A percentile compares a stretch with the other conserved stretches of the same genome.
These are phyloP conservation scores for Dasypogon diadema DNA, from an alignment of 2,888 invertebrate species.

Conservation along the genomic window DNA sequence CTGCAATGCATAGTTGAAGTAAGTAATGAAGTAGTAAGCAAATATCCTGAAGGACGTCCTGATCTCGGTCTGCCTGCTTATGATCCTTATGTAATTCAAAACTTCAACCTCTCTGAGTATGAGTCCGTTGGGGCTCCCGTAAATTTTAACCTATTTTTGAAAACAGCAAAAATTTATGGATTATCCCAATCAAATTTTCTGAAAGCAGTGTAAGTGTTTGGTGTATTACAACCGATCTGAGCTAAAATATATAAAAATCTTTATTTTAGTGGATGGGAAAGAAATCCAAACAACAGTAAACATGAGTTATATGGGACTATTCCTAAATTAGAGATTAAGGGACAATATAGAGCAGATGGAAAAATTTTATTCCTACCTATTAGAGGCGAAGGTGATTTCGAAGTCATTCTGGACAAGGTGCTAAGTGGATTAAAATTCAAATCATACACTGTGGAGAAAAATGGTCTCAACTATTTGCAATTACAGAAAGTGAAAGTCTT, in stretches of 20 bases:
- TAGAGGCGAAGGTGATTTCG: slow-evolving; percentile 62
- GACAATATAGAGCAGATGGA: slow-evolving; percentile 64
- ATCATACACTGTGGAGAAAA: neutral
- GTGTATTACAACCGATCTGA: too few relatives aligned
- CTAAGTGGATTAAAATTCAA: neutral
- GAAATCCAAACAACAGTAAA: slow-evolving; percentile 58
- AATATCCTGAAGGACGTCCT: slow-evolving; percentile 54
- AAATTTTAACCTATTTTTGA: slow-evolving; percentile 58
- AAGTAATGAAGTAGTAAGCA: slow-evolving; percentile 49
- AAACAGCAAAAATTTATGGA: slow-evolving; percentile 56
- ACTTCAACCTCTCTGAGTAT: too few relatives aligned
- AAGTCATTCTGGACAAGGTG: slow-evolving; percentile 53
- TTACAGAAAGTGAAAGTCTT: slow-evolving; percentile 9
- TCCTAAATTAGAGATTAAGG: slow-evolving; percentile 59
- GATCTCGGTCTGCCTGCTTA: slow-evolving; percentile 49
- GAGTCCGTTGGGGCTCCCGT: slow-evolving; percentile 49
- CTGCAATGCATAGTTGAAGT: slow-evolving; percentile 58
- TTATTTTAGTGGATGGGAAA: slow-evolving; percentile 59
- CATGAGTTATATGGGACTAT: slow-evolving; percentile 57
- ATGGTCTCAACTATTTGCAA: neutral
- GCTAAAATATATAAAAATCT: too few relatives aligned
- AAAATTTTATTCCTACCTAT: slow-evolving; percentile 66
- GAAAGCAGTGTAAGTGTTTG: too few relatives aligned
- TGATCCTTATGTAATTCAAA: slow-evolving; percentile 45
- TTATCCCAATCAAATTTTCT: too few relatives aligned